These are phyloP conservation scores for Aptenodytes patagonicus DNA, from an alignment of 2,113 vertebrate genomes.

Conservation along the genomic window DNA sequence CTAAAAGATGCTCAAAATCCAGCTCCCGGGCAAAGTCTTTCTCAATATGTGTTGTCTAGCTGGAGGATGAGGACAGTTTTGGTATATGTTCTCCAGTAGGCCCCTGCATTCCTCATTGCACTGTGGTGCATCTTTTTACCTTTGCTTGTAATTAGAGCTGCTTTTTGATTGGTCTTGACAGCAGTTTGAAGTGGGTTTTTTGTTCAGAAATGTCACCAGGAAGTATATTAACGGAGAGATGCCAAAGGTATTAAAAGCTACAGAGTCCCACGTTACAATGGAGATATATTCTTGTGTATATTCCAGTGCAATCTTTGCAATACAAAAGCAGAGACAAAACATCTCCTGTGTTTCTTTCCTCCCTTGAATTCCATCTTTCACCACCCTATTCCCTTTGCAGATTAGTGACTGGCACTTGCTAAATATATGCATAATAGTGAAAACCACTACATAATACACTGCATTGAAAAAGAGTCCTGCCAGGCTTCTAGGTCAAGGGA, in stretches of 20 bases:
- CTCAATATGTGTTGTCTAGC: neutral
- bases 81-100: accelerated
- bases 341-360: neutral
- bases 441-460: conserved; percentile 33
- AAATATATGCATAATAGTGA: conserved; percentile 60
- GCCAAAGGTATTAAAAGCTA: neutral
- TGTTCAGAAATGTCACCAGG: neutral
- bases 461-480: conserved; percentile 28
- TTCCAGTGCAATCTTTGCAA: neutral
- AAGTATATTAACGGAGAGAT: neutral
- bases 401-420: neutral
- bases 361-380: neutral
- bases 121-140: neutral
- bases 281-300: neutral
- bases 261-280: neutral
- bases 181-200: neutral
- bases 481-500: conserved; percentile 63
- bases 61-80: neutral
- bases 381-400: neutral
- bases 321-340: conserved; percentile 21
- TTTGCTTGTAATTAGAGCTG: neutral
- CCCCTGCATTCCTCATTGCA: neutral
- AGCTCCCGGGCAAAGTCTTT: neutral
- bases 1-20: neutral
- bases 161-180: neutral